phyloP scores from a whole-genome alignment of 2,888 invertebrate species.

The Pheosia gnoma region DNA sequence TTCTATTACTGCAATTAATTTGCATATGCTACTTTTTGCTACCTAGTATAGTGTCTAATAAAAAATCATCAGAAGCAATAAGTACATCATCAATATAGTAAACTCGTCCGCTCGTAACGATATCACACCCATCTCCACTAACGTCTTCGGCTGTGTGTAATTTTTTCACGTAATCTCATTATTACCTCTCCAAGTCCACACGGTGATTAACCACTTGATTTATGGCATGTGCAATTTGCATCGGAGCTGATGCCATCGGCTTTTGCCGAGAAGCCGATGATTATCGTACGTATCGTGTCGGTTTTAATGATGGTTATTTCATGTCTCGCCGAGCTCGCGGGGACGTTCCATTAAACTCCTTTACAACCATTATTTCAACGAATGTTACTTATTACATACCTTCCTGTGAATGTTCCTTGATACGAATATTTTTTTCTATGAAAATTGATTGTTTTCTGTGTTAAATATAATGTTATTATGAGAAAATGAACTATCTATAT shows the following conservation, averaged over 20 bases:
- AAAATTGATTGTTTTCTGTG: constrained; percentile 68
- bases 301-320: constrained; percentile 82
- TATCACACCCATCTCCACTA: constrained; percentile 15
- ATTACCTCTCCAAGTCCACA: constrained; percentile 68
- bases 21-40: neutral
- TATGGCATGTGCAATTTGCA: constrained; percentile 82
- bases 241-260: constrained; percentile 76
- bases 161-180: constrained; percentile 81
- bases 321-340: constrained; percentile 77
- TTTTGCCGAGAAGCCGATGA: constrained; percentile 77
- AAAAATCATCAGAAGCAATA: constrained; percentile 15
- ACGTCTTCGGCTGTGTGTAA: constrained; percentile 60
- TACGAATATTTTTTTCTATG: constrained; percentile 59
- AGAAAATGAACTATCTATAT: too few relatives aligned
- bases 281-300: constrained; percentile 83
- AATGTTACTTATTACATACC: constrained; percentile 78
- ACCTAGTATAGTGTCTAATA: neutral
- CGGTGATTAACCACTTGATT: constrained; percentile 82
- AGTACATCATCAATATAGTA: constrained; percentile 42
- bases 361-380: constrained; percentile 79
- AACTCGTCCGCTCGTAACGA: constrained; percentile 35
- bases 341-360: constrained; percentile 81
- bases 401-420: constrained; percentile 50
- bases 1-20: neutral
- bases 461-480: too few relatives aligned